Percentiles rank a stretch among this genome's conserved stretches.
These are phyloP conservation scores for Tanytarsus gracilentus DNA, from an alignment of 2,888 invertebrate genomes.

Conservation along the genomic window DNA sequence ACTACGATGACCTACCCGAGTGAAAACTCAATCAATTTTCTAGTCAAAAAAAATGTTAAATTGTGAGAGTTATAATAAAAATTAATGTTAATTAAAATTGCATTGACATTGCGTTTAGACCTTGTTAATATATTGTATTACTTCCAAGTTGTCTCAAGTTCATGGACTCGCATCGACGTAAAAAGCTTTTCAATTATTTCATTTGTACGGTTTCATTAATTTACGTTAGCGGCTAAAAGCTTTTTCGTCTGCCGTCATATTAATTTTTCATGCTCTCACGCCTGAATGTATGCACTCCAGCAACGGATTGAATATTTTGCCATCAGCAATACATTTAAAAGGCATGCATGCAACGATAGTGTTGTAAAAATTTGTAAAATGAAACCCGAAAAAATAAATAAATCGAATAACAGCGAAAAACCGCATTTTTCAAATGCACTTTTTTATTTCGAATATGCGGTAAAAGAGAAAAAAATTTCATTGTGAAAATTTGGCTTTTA, in stretches of 20 bases:
- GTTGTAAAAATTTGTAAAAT: neutral
- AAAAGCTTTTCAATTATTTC: constrained; percentile 17
- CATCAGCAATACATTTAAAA: neutral
- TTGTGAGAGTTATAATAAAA: no score
- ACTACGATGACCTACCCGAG: constrained; percentile 36
- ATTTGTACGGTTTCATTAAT: constrained; percentile 20
- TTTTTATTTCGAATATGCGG: no score
- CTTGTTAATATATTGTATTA: no score
- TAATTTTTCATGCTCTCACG: constrained; percentile 3
- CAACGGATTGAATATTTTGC: no score
- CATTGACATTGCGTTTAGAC: neutral
- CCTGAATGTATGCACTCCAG: constrained; percentile 2
- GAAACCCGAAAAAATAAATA: constrained; percentile 12
- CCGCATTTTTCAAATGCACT: constrained; percentile 15
- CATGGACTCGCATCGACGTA: neutral
- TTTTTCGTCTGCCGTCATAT: neutral
- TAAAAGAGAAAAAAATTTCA: no score
- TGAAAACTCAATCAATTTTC: constrained; percentile 28
- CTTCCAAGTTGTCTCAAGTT: constrained; percentile 7
- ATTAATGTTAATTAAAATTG: no score
- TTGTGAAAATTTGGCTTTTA: no score
- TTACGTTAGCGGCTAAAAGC: neutral
- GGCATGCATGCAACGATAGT: neutral
- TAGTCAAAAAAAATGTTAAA: no score
- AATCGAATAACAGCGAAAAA: constrained; percentile 13